Percentiles rank a stretch among this genome's conserved stretches.
phyloP scores from a whole-genome alignment of 2,113 vertebrate species.

The Atrichornis clamosus region DNA sequence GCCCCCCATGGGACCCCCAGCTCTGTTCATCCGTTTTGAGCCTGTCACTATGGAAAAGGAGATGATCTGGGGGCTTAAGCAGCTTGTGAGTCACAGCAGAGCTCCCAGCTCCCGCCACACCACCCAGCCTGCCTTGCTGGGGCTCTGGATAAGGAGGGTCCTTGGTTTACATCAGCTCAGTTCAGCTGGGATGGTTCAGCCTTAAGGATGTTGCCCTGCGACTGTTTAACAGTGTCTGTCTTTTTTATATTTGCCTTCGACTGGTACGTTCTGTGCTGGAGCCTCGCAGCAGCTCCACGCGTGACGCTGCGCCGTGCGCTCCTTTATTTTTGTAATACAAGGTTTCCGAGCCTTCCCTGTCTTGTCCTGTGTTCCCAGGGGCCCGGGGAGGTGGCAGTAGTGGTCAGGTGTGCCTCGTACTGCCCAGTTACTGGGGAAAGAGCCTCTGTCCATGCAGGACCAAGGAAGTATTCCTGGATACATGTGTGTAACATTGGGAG shows the following conservation, averaged over 20 bases:
- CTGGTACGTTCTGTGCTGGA: conserved; percentile 44
- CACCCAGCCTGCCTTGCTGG: not conserved
- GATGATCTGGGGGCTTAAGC: not conserved
- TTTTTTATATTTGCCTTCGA: conserved; percentile 64
- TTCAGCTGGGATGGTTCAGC: conserved; percentile 52
- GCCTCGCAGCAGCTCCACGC: not conserved
- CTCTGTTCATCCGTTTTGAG: not conserved
- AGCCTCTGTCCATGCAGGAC: not conserved
- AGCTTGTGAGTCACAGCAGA: not conserved
- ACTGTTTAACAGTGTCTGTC: conserved; percentile 32
- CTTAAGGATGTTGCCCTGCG: conserved; percentile 26
- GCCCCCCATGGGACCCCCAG: not conserved
- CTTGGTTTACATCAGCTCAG: conserved; percentile 63
- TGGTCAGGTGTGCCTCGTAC: not conserved
- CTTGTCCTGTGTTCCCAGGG: not conserved
- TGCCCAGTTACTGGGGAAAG: not conserved
- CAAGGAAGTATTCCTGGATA: accelerated
- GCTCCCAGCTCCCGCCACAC: not conserved
- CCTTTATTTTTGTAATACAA: conserved; percentile 73
- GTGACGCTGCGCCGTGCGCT: not conserved
- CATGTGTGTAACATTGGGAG: accelerated
- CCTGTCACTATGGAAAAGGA: not conserved
- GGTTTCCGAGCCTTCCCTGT: conserved; percentile 27
- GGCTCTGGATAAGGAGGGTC: not conserved
- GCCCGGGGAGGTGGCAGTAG: not conserved